Conservation (phyloP, 2,888 invertebrate species). For the Clanis bilineata region DNA sequence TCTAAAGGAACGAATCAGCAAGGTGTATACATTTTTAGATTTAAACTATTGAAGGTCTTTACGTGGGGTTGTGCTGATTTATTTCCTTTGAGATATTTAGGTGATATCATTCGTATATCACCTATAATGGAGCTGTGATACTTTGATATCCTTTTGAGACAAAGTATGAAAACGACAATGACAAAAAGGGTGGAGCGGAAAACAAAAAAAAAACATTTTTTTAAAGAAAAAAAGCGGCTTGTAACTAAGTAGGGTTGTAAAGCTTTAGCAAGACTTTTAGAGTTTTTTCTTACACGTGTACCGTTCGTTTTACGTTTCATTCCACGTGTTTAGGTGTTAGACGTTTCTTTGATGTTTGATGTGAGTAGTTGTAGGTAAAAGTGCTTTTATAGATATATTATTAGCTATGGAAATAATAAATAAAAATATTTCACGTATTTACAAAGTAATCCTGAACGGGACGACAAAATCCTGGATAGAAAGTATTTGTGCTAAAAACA, state of each 20-base stretch:
- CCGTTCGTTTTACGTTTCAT: constrained; percentile 43
- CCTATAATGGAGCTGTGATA: constrained; percentile 68
- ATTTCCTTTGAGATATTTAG: constrained; percentile 37
- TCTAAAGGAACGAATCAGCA: neutral
- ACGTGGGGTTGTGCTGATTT: neutral
- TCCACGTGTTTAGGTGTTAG: constrained; percentile 46
- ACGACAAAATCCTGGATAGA: neutral
- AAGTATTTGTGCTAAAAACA: too few relatives aligned
- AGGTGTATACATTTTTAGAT: neutral
- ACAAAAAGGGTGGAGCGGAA: neutral
- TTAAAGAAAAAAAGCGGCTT: constrained; percentile 10
- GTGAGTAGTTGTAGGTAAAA: constrained; percentile 70
- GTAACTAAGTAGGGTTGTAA: constrained; percentile 45
- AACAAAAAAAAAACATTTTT: neutral
- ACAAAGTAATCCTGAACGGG: neutral
- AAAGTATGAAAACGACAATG: constrained; percentile 24
- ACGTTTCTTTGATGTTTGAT: constrained; percentile 76
- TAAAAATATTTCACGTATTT: neutral
- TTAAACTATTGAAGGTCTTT: neutral
- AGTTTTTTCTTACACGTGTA: constrained; percentile 46
- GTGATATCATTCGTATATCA: constrained; percentile 58
- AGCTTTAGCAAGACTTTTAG: constrained; percentile 70
- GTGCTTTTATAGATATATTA: constrained; percentile 67
- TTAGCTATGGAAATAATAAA: constrained; percentile 15
- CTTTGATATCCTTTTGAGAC: constrained; percentile 47